phyloP scores from a whole-genome alignment of 23 tunicate species.

The Halocynthia aurantium region DNA sequence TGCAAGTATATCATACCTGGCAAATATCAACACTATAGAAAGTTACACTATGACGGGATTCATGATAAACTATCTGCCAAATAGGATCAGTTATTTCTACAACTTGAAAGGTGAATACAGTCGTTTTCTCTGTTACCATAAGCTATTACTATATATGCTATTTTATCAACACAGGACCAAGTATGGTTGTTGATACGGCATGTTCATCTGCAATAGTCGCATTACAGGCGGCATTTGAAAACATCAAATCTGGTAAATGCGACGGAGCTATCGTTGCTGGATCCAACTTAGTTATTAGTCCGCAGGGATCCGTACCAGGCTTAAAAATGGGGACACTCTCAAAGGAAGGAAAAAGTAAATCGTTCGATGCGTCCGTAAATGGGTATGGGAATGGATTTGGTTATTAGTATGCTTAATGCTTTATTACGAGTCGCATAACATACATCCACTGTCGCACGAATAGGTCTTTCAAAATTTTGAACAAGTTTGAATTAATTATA shows the following conservation, averaged over 20 bases:
- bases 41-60: constrained; percentile 29
- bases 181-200: constrained; percentile 25
- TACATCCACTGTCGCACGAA: no score
- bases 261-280: constrained; percentile 35
- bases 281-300: constrained; percentile 21
- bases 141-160: no score
- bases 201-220: constrained; percentile 29
- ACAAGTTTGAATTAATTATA: no score
- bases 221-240: constrained; percentile 17
- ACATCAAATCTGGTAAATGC: constrained; percentile 18
- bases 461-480: no score
- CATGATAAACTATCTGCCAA: constrained; percentile 10
- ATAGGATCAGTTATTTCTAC: constrained; percentile 22
- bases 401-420: no score
- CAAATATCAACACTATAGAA: constrained; percentile 21
- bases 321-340: constrained; percentile 19
- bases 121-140: no score
- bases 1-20: background rate
- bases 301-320: constrained; percentile 16
- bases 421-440: no score
- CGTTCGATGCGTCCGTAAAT: constrained; percentile 7
- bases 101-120: constrained; percentile 35
- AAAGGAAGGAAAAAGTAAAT: constrained; percentile 23
- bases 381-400: no score
- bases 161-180: constrained; percentile 19